These are phyloP conservation scores for Anhinga anhinga DNA, from an alignment of 2,113 vertebrate species.

Conservation along the genomic window DNA sequence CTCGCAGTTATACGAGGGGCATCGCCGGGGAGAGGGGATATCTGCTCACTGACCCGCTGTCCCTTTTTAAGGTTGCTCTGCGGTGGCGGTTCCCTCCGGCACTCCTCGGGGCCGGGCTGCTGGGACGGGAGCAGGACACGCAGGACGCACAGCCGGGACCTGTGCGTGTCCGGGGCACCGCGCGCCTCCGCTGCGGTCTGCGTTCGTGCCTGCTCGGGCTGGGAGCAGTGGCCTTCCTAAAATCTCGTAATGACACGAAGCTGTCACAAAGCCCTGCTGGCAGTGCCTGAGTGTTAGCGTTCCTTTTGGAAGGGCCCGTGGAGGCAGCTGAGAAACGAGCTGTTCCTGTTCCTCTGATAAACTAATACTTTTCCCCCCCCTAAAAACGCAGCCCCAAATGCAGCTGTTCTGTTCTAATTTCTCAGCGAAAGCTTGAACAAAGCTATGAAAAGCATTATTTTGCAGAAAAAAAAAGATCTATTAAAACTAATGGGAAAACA, in stretches of 20 bases:
- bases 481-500: not conserved
- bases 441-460: not conserved
- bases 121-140: not conserved
- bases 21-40: not conserved
- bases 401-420: not conserved
- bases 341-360: not conserved
- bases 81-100: not conserved
- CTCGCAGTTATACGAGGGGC: not conserved
- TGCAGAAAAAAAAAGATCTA: not conserved
- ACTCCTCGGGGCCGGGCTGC: not conserved
- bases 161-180: accelerated
- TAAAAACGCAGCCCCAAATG: not conserved
- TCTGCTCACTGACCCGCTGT: not conserved
- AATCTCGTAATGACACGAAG: not conserved
- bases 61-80: not conserved
- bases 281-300: accelerated
- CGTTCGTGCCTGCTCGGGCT: not conserved
- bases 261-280: not conserved
- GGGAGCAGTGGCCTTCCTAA: not conserved
- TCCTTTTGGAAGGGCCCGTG: not conserved
- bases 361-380: accelerated
- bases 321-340: not conserved
- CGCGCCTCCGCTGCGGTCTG: not conserved
- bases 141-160: not conserved
- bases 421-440: not conserved